phyloP scores from a whole-genome alignment of 2,113 vertebrate genomes.

The Lipotes vexillifer region DNA sequence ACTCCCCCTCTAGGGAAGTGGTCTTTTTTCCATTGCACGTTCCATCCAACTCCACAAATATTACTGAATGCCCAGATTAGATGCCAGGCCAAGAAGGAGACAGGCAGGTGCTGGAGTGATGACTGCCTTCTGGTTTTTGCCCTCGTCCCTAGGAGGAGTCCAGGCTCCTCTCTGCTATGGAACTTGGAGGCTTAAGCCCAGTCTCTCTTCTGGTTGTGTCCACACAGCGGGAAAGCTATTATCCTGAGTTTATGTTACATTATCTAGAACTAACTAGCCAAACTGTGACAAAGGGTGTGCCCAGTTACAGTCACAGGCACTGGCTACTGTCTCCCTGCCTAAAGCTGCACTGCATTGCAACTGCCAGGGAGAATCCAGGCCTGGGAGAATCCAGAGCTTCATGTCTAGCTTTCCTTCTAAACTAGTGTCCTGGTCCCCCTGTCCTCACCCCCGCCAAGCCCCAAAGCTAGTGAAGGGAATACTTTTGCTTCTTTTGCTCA shows the following conservation, averaged over 20 bases:
- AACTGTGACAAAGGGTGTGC: not conserved
- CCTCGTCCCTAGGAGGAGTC: not conserved
- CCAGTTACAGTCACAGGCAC: not conserved
- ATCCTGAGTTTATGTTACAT: constrained; percentile 50
- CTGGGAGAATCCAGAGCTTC: not conserved
- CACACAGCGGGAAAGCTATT: not conserved
- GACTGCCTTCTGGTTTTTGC: not conserved
- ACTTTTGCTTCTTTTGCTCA: not conserved
- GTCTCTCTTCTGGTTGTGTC: not conserved
- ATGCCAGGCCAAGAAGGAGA: not conserved
- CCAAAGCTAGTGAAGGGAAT: not conserved
- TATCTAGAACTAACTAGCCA: constrained; percentile 51
- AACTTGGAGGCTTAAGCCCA: not conserved
- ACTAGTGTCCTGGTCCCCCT: not conserved
- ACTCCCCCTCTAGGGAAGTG: not conserved
- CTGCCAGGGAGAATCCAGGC: no score
- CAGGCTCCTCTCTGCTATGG: not conserved
- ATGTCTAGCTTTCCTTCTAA: not conserved
- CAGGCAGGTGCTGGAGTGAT: not conserved
- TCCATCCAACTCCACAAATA: not conserved
- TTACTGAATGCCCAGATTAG: not conserved
- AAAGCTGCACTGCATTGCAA: not conserved
- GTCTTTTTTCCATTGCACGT: not conserved
- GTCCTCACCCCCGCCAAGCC: no score
- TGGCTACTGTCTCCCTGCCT: not conserved